Evolutionary conservation across 2,888 invertebrate genomes (phyloP), one percentile per base, ranked within the genome.

Genomic region (Marronus borbonicus): DNA sequence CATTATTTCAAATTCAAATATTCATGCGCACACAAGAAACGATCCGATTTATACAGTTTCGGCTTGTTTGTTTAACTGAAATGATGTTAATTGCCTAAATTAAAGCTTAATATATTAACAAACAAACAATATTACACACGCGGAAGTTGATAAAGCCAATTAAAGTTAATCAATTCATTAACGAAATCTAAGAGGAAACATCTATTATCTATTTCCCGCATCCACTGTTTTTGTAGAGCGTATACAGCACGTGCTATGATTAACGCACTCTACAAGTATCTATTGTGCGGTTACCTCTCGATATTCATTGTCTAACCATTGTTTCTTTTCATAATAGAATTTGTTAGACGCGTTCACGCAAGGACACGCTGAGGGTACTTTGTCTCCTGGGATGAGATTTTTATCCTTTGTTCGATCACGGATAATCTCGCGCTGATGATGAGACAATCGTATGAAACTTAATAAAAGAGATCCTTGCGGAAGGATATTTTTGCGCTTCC

Each of bases 341-440:
- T 8, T 17, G 20, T n/a, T 55, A 55, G n/a, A 20, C 4, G 55
- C 55, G 55, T 44, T 12, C 10, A 44, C n/a, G 55, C 20, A 17
- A 55, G 55, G n/a, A 55, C n/a, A 0, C 17, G n/a, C 17, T 55
- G 55, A 55, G 55, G 55, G 55, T 55, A 20, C 55, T 55, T 17
- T 55, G 55, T 55, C 55, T 24, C 0, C 24, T 17, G 7, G 12
- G 55, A 55, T n/a, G 55, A 17, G 55, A 55, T 17, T 7, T 55
- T 55, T 55, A 55, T 55, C 55, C 20, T 55, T 55, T 55, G 55
- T 55, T n/a, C 55, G 55, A 55, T 55, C 55, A 55, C 55, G 55
- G 7, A 55, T 55, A 5, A 36, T 36, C 31, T 36, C 31, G 31
- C 55, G n/a, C n/a, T 4, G 8, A 55, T 55, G 44, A 8, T 2